Evolutionary conservation across 2,113 vertebrate species (phyloP), one percentile per base, ranked within the genome.

Genomic region (Tachycineta bicolor): DNA sequence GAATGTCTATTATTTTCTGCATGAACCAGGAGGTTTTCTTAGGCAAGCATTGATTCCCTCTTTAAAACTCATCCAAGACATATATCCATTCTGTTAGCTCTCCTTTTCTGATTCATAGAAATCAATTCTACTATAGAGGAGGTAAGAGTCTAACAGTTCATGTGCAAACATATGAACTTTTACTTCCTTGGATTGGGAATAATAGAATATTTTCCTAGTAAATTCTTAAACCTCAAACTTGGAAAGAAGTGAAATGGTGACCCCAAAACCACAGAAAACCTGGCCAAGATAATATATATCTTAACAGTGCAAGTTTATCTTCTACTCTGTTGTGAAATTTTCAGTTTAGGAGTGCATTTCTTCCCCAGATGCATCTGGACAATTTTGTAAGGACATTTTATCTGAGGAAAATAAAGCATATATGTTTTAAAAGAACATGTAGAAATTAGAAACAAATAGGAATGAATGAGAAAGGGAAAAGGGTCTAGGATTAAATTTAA

Each of bases 221-320:
- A 79, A 31, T 81, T 81, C 74, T 84, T 70, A 95, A 93, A 92
- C 76, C 81, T 93, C 89, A 92, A 7, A 92, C 53, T 83, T 90
- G 55, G 63, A 91, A 59, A 82, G 82, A 83, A 73, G 47, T 60
- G 67, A 90, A 94, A 74, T 50, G 55, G 55, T 89, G 59, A 92
- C 68, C 90, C 63, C 23, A 88, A 95, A 93, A 29, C 12, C 71
- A 90, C 92, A 96, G 78, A 92, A 96, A 92, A 83, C 24, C 29
- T 39, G 34, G 80, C 90, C 87, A 94, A 87, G 41, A 47, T 47
- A 93, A 74, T 88, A 81, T 58, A 79, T 52, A 60, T 44, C 43
- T 65, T 86, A 90, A 65, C 65, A 73, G 43, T 75, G 55, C 22
- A 91, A 80, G 64, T 91, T 89, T 91, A 92, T 89, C 74, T 73